Conservation (phyloP, 2,888 invertebrate genomes). For the Ormyrus labotus region DNA sequence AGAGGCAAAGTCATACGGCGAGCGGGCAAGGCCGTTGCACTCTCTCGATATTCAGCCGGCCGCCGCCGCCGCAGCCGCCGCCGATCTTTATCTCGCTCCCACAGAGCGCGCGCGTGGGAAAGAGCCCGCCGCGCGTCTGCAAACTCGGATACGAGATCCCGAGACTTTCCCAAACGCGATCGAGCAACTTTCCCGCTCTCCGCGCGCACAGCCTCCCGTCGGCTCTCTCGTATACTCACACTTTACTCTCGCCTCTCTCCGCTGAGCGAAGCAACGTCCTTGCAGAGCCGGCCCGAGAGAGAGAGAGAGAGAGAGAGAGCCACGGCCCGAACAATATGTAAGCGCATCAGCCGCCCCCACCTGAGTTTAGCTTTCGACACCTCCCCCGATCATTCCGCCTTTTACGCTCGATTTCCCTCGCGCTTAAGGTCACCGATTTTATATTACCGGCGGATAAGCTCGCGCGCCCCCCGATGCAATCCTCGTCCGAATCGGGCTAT, state of each 20-base stretch:
- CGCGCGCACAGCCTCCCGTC: constrained; percentile 13
- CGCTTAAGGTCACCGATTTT: no score
- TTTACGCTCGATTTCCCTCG: not conserved
- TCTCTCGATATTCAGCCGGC: not conserved
- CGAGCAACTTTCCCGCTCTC: constrained; percentile 24
- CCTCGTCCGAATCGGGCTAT: not conserved
- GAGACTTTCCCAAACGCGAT: constrained; percentile 42
- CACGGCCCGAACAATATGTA: not conserved
- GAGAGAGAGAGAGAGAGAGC: not conserved
- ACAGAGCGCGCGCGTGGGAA: constrained; percentile 44
- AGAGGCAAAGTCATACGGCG: not conserved
- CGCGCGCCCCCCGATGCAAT: no score
- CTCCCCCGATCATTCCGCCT: not conserved
- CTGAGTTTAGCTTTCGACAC: not conserved
- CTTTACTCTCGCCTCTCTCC: not conserved
- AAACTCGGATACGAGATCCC: constrained; percentile 47
- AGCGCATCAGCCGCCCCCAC: not conserved
- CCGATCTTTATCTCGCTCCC: constrained; percentile 27
- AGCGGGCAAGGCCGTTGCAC: constrained; percentile 43
- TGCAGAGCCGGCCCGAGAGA: not conserved
- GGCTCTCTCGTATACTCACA: not conserved
- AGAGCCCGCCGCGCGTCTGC: constrained; percentile 30
- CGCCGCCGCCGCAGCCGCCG: not conserved
- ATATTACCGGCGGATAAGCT: no score
- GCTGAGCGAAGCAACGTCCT: not conserved